Percentiles rank a stretch among this genome's conserved stretches.
These are phyloP conservation scores for Isichthys henryi DNA, from an alignment of 2,113 vertebrate species.

Conservation along the genomic window DNA sequence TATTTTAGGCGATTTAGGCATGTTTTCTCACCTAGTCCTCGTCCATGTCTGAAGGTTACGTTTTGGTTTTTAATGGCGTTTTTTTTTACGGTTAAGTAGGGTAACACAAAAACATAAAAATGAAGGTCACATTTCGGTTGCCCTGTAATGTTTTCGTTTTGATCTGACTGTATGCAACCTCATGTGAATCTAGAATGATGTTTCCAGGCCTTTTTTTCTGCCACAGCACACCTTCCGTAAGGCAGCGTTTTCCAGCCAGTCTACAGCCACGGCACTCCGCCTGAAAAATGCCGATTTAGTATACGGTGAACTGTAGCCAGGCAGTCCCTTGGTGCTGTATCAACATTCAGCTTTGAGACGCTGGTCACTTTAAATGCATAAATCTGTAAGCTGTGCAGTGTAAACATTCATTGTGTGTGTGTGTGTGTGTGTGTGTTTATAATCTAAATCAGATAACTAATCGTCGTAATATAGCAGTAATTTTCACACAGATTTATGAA, in stretches of 20 bases:
- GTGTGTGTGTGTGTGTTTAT: background rate
- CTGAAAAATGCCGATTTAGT: background rate
- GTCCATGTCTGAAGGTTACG: background rate
- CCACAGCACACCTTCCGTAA: background rate
- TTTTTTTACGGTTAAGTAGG: background rate
- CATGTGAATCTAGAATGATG: background rate
- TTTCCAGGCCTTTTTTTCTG: background rate
- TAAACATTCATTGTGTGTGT: background rate
- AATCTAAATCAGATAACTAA: background rate
- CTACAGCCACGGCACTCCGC: background rate
- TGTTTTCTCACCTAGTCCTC: background rate
- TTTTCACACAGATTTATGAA: background rate
- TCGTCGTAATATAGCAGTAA: background rate
- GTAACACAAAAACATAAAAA: background rate
- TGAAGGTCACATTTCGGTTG: background rate
- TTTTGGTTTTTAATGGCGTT: background rate
- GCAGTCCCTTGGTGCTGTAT: background rate
- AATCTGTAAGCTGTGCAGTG: background rate
- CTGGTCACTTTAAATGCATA: background rate
- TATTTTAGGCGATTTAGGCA: background rate
- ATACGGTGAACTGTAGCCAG: background rate
- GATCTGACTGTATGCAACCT: background rate
- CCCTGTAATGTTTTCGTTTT: background rate
- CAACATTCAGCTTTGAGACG: background rate
- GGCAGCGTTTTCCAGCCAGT: background rate